These are phyloP conservation scores for Rotaria magnacalcarata DNA, from an alignment of 2,888 invertebrate genomes.

Conservation along the genomic window DNA sequence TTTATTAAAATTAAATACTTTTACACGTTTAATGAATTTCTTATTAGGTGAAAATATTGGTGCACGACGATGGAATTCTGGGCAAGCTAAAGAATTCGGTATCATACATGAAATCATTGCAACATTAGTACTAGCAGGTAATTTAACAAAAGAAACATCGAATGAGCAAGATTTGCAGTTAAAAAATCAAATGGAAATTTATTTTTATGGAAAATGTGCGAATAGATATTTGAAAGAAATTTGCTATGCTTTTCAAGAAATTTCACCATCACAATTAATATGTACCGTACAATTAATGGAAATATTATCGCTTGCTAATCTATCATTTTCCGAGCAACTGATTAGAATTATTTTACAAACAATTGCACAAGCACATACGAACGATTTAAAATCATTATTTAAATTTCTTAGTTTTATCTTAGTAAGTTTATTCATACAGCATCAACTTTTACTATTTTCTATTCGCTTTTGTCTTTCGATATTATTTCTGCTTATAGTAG, in stretches of 20 bases:
- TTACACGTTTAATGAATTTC: conserved; percentile 1
- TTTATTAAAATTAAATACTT: conserved; percentile 11
- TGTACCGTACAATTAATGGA: neutral
- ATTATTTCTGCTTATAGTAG: no score
- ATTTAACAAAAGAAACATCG: conserved; percentile 53
- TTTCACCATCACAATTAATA: neutral
- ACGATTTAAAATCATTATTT: conserved; percentile 32
- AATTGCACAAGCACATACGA: neutral
- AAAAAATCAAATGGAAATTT: neutral
- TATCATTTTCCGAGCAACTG: neutral
- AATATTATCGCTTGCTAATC: neutral
- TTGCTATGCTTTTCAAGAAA: neutral
- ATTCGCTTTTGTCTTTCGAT: no score
- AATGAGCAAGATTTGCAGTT: neutral
- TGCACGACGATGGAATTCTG: conserved; percentile 59
- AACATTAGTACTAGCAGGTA: conserved; percentile 59
- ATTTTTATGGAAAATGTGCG: neutral
- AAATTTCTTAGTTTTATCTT: conserved; percentile 56
- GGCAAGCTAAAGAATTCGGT: conserved; percentile 61
- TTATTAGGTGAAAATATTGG: conserved; percentile 47
- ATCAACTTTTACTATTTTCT: no score
- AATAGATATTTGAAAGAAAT: conserved; percentile 29
- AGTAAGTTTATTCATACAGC: conserved; percentile 51
- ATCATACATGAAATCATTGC: conserved; percentile 60
- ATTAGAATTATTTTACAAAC: conserved; percentile 8